These are phyloP conservation scores for Sebastes reedi DNA, from an alignment of 2,797 vertebrate genomes.

Conservation along the genomic window DNA sequence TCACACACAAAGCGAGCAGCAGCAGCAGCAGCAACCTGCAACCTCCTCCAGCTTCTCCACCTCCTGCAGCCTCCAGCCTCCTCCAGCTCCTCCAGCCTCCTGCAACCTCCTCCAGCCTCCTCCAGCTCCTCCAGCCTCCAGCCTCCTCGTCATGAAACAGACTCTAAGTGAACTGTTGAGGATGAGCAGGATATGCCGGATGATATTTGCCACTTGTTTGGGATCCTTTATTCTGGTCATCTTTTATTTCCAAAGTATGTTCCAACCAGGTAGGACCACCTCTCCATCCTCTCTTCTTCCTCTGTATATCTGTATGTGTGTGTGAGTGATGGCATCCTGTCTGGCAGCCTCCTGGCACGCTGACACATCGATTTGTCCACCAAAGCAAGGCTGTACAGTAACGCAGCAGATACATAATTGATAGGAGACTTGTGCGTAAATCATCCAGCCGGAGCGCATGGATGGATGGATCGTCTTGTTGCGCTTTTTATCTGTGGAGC, in stretches of 20 bases:
- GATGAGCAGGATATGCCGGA: slow-evolving; percentile 96
- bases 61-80: too few species aligned
- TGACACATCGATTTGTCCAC: slow-evolving; percentile 32
- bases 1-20: slow-evolving; percentile 19
- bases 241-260: slow-evolving; percentile 99
- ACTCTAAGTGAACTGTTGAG: slow-evolving; percentile 93
- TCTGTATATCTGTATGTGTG: neutral
- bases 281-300: neutral
- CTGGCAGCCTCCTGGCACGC: slow-evolving; percentile 30
- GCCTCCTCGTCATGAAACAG: slow-evolving; percentile 89
- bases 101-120: too few species aligned
- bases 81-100: too few species aligned
- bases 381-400: slow-evolving; percentile 7
- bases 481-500: slow-evolving; percentile 24
- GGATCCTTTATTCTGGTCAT: slow-evolving; percentile 98
- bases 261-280: slow-evolving; percentile 93
- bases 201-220: slow-evolving; percentile 96
- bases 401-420: slow-evolving; percentile 23
- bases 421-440: slow-evolving; percentile 3
- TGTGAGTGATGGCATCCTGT: slow-evolving; percentile 12
- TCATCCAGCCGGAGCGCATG: neutral
- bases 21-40: too few species aligned
- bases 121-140: neutral
- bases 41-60: too few species aligned
- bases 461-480: neutral